phyloP scores from a whole-genome alignment of 1,140 invertebrate genomes.

The Chionoecetes opilio region DNA sequence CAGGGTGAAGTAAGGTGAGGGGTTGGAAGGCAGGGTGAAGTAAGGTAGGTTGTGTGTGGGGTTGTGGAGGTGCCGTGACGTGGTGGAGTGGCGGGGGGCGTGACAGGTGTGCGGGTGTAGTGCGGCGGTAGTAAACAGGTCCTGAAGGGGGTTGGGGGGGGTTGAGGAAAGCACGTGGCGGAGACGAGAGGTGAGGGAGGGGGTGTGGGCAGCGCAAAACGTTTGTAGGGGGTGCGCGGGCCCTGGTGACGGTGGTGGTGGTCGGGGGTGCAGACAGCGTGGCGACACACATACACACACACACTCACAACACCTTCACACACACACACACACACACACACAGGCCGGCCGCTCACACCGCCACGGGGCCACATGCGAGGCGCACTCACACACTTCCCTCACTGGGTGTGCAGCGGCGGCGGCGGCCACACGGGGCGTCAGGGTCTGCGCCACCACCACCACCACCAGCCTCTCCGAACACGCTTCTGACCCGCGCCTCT shows the following conservation, averaged over 20 bases:
- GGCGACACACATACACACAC: slow-evolving; percentile 62
- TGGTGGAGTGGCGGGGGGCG: neutral
- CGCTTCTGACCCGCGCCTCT: slow-evolving; percentile 47
- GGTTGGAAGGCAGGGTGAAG: too few relatives aligned
- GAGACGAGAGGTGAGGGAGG: neutral
- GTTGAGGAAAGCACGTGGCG: slow-evolving; percentile 47
- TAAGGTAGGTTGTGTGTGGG: neutral
- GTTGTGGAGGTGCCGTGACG: neutral
- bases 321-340: slow-evolving; percentile 42
- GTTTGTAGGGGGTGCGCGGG: slow-evolving; percentile 61
- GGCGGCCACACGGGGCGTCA: neutral
- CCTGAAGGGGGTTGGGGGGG: neutral
- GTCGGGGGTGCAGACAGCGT: slow-evolving; percentile 70
- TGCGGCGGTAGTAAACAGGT: neutral
- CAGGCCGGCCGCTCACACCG: slow-evolving; percentile 10
- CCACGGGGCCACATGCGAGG: slow-evolving; percentile 43
- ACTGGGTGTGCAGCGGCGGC: slow-evolving; percentile 40
- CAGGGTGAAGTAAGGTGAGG: too few relatives aligned
- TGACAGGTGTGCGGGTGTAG: neutral
- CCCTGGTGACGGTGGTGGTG: slow-evolving; percentile 46
- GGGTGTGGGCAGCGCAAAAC: slow-evolving; percentile 65
- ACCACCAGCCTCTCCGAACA: slow-evolving; percentile 48
- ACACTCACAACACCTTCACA: slow-evolving; percentile 41
- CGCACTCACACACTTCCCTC: slow-evolving; percentile 60
- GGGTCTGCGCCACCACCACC: slow-evolving; percentile 47